Evolutionary conservation across 1,140 invertebrate genomes (phyloP), one percentile per base, ranked within the genome.

Genomic region (Apolygus lucorum): DNA sequence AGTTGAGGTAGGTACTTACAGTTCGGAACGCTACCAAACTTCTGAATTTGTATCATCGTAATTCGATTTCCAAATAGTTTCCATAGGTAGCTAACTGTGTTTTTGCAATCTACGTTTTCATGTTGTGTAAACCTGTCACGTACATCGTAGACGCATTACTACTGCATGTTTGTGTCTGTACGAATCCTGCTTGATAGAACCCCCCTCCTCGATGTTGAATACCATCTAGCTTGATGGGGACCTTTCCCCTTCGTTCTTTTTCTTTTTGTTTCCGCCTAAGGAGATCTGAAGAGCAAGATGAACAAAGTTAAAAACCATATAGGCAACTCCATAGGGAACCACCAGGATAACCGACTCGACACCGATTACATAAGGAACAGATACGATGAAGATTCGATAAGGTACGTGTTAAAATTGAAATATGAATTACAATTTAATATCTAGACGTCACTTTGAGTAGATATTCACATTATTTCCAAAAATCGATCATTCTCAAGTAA

Each of bases 261-360:
- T 52, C 11, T 59, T 28, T 64, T 26, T 71, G 65, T 70, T 73
- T 71, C 59, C 49, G 67, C 63, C 28, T 54, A 77, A 87, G 86
- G 88, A 81, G 88, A 90, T 80, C 80, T 87, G 74, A 87, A 87
- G 81, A 85, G 78, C 65, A 87, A 88, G 80, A 83, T 88, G 76
- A 88, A 86, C 78, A 90, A 87, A 81, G 86, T 84, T 70, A 89
- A 87, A 79, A 90, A 88, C 75, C 84, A 86, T 71, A 84, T 86
- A 73, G 83, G 82, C 64, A 86, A 86, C 78, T 86, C 85, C 71
- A 84, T 89, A 76, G 73, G 73, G 1, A 88, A 88, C 76, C 87
- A 89, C 78, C 86, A 84, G 71, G 88, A 89, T 77, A 89, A 89
- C 78, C 83, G 86, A 76, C 80, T 89, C 77, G 88, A 90, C 75